These are phyloP conservation scores for Seriola quinqueradiata DNA, from an alignment of 2,113 vertebrate species.

Conservation along the genomic window DNA sequence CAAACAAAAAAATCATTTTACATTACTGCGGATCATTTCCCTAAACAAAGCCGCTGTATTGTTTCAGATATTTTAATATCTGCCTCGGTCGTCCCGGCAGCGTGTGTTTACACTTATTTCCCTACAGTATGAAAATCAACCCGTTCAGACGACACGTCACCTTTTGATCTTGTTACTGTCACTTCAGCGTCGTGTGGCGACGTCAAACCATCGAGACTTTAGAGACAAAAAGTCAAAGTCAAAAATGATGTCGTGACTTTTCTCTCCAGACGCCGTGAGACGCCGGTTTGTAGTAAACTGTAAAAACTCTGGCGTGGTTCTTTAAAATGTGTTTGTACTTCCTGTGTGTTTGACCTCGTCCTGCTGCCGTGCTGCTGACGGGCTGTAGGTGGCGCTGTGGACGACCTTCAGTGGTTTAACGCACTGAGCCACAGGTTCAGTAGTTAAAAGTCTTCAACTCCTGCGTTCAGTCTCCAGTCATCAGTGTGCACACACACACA, in stretches of 20 bases:
- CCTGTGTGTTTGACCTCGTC: too few relatives aligned
- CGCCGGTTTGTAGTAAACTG: too few relatives aligned
- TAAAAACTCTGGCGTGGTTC: too few relatives aligned
- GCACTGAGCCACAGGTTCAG: slow-evolving; percentile 35
- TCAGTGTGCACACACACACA: not conserved
- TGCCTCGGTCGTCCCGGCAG: not conserved
- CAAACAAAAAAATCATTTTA: not conserved
- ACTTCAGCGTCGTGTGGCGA: too few relatives aligned
- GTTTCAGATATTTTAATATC: slow-evolving; percentile 5
- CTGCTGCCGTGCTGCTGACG: not conserved
- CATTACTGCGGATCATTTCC: slow-evolving; percentile 15
- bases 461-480: slow-evolving; percentile 14
- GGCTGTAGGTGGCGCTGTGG: slow-evolving; percentile 44
- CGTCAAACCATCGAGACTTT: too few relatives aligned
- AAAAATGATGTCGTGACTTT: too few relatives aligned
- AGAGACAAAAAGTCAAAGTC: too few relatives aligned
- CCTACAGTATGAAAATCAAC: slow-evolving; percentile 51
- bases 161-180: not conserved
- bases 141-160: too few relatives aligned
- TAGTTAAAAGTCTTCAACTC: slow-evolving; percentile 44
- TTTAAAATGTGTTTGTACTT: too few relatives aligned
- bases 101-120: slow-evolving; percentile 2
- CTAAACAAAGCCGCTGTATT: slow-evolving; percentile 6
- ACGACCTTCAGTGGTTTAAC: not conserved
- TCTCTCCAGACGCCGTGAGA: too few relatives aligned